phyloP scores from a whole-genome alignment of 2,113 vertebrate species.

The Marcusenius ussheri region DNA sequence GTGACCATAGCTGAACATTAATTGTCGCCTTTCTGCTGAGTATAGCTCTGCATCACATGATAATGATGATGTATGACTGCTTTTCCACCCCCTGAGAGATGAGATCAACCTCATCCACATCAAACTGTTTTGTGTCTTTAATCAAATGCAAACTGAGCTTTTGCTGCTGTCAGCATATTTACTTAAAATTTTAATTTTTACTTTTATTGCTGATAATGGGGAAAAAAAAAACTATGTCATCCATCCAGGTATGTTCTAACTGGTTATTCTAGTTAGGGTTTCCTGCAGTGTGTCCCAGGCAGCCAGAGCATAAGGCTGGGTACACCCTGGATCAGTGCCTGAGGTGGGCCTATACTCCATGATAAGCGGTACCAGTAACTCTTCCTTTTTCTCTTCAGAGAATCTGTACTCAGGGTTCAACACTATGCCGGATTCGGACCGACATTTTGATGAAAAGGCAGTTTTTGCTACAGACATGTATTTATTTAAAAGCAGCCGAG shows the following conservation, averaged over 20 bases:
- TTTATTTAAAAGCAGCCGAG: not conserved
- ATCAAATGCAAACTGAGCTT: not conserved
- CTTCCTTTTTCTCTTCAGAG: not conserved
- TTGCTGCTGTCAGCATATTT: slow-evolving; percentile 1
- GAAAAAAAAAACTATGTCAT: not conserved
- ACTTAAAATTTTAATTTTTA: not conserved
- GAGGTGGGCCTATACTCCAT: not conserved
- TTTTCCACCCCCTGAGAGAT: not conserved
- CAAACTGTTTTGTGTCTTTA: not conserved
- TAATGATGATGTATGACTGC: not conserved
- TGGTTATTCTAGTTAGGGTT: not conserved
- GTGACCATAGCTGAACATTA: not conserved
- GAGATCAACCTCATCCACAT: not conserved
- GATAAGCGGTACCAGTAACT: not conserved
- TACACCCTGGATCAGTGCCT: not conserved
- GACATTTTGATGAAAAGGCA: not conserved
- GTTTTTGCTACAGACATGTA: not conserved
- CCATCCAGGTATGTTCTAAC: not conserved
- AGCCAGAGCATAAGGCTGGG: not conserved
- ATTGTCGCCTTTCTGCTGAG: not conserved
- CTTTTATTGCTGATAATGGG: not conserved
- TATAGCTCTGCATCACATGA: not conserved
- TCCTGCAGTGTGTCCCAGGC: not conserved
- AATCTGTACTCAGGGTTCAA: not conserved
- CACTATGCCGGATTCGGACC: not conserved